Percentiles rank a stretch among this genome's conserved stretches.
Conservation (phyloP, 53 echinoderm and acorn worm genomes). For the Mesocentrotus franciscanus region DNA sequence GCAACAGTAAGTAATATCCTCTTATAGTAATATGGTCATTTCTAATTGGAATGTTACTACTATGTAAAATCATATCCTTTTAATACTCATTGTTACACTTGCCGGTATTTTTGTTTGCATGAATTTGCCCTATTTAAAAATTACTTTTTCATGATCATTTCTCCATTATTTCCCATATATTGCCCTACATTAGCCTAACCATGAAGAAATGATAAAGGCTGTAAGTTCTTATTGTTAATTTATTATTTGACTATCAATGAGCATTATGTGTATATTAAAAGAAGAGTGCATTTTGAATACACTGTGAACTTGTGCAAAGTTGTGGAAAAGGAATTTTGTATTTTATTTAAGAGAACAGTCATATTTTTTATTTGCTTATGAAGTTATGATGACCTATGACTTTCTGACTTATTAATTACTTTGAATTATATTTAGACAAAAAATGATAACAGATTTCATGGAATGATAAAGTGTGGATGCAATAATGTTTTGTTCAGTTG, state of each 20-base stretch:
- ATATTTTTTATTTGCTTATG: neutral
- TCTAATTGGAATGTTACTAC: neutral
- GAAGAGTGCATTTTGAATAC: neutral
- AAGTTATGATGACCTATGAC: neutral
- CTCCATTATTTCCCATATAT: neutral
- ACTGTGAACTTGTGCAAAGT: neutral
- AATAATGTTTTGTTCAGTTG: neutral
- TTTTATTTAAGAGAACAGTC: neutral
- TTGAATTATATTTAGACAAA: neutral
- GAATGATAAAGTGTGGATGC: no score
- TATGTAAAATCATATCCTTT: neutral
- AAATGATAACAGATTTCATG: neutral
- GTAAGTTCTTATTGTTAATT: constrained; percentile 50
- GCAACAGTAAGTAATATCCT: constrained; percentile 36
- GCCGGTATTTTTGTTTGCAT: neutral
- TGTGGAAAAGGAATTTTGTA: neutral
- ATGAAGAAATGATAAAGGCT: constrained; percentile 61
- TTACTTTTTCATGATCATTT: constrained; percentile 35
- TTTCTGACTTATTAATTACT: neutral
- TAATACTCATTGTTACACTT: neutral
- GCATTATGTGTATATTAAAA: neutral
- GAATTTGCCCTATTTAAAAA: neutral
- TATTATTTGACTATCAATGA: neutral
- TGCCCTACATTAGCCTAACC: constrained; percentile 41
- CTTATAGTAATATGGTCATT: neutral